Conservation (phyloP, 2,113 vertebrate genomes). For the Tetrax tetrax region DNA sequence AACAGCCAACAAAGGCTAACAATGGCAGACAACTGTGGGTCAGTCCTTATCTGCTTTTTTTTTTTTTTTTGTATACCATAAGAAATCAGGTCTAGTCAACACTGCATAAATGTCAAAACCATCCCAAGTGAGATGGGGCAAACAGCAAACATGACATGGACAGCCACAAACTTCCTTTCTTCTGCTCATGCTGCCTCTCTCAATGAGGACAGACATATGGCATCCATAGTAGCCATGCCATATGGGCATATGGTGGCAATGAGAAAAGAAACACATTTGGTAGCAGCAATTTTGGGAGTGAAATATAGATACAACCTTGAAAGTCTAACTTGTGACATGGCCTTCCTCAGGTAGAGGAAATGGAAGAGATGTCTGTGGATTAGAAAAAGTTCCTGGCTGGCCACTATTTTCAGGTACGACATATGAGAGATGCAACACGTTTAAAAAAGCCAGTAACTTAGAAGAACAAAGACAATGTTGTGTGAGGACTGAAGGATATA, state of each 20-base stretch:
- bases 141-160: neutral
- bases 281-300: neutral
- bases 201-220: neutral
- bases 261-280: neutral
- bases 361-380: neutral
- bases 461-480: neutral
- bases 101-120: neutral
- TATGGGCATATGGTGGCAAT: accelerated
- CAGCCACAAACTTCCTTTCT: neutral
- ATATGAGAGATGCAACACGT: neutral
- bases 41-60: neutral
- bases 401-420: neutral
- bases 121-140: neutral
- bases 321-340: neutral
- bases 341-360: neutral
- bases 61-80: neutral
- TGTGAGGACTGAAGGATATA: neutral
- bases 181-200: accelerated
- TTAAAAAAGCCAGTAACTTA: neutral
- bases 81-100: neutral
- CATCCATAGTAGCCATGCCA: neutral
- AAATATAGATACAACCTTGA: neutral
- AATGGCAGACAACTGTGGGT: neutral
- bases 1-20: neutral
- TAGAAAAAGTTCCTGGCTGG: neutral